Evolutionary conservation across 92 coral and sea anemone genomes (phyloP), one percentile per base, ranked within the genome.

Genomic region (Umimayanthus chanpuru): DNA sequence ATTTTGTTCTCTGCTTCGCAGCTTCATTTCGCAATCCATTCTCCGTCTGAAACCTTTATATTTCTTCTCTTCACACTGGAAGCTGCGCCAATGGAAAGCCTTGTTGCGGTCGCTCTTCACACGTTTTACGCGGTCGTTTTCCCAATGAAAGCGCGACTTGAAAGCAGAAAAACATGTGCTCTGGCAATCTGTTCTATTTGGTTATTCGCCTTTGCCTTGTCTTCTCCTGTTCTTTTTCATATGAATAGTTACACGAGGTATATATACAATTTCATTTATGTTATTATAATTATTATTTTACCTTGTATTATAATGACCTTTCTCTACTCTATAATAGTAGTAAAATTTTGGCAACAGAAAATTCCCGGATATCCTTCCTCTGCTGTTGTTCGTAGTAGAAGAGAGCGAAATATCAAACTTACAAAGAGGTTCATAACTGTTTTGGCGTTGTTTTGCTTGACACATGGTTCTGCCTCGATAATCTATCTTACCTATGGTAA

Each of bases 141-240:
- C 12, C 86, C 86, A 66, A n/a, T 81, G 20, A 36, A 81, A 23
- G 76, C 86, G n/a, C 72, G 86, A 81, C 76, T 81, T 2, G 58
- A 21, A 29, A 65, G 29, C 74, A 40, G 72, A 23, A 65, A 0
- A 66, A 65, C 73, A 21, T 39, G 76, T n/a, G 15, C 32, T 64
- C 21, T 64, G 5, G 41, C 39, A 39, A 65, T 81, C 32, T 65
- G 75, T 49, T 81, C 16, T 16, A 65, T 26, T 16, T 81, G 86
- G 86, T 20, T 81, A 2, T n/a, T 41, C 73, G n/a, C 39, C 2
- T 20, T 66, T 40, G 38, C 28, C 18, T 4, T 81, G 25, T 81
- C 47, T 40, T 18, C 74, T 16, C 86, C 86, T 9, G 38, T 55
- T 12, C 38, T 78, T 9, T 78, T 18, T 61, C 8, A 61, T 6